These are phyloP conservation scores for Leuctra nigra DNA, from an alignment of 2,888 invertebrate species.

Conservation along the genomic window DNA sequence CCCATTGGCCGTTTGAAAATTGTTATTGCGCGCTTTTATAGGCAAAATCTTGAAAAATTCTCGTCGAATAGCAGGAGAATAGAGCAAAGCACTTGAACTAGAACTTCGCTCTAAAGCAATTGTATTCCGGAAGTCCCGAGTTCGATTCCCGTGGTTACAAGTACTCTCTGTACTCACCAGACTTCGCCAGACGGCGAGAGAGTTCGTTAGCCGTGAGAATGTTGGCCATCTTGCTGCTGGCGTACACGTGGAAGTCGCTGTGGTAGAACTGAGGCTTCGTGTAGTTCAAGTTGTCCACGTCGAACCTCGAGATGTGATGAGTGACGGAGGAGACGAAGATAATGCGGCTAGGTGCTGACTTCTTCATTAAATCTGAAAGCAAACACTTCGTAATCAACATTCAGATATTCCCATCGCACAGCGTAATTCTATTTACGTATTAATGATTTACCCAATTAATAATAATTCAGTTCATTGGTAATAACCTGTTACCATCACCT, in stretches of 20 bases:
- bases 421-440: no score
- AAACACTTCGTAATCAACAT: not conserved
- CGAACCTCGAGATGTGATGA: conserved; percentile 21
- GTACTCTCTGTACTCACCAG: conserved; percentile 27
- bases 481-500: no score
- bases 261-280: conserved; percentile 5
- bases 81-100: no score
- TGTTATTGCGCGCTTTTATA: no score
- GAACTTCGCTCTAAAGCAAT: no score
- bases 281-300: conserved; percentile 26
- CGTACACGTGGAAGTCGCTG: conserved; percentile 9
- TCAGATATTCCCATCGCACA: not conserved
- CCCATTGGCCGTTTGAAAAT: no score
- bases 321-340: conserved; percentile 26
- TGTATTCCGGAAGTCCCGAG: no score
- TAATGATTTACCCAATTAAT: no score
- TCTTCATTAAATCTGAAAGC: conserved; percentile 30
- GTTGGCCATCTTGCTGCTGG: conserved; percentile 26
- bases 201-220: conserved; percentile 26
- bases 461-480: no score
- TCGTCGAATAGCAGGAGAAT: no score
- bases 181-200: conserved; percentile 20
- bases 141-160: not conserved
- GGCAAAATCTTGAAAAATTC: no score
- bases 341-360: conserved; percentile 26